Conservation (phyloP, 1,140 invertebrate species). For the Gryllus bimaculatus region DNA sequence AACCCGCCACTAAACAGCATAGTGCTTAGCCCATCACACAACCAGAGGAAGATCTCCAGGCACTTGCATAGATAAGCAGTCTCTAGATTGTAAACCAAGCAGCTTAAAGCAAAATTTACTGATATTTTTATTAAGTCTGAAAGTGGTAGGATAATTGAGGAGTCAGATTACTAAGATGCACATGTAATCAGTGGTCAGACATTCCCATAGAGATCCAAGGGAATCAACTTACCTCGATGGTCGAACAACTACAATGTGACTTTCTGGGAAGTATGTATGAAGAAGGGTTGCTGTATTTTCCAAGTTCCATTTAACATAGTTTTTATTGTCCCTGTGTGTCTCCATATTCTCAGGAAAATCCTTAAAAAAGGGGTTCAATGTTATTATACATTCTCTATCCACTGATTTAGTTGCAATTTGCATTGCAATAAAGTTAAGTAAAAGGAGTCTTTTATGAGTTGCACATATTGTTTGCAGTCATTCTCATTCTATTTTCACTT, state of each 20-base stretch:
- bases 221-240: slow-evolving; percentile 44
- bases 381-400: too few species aligned
- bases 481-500: too few species aligned
- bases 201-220: not conserved
- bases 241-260: slow-evolving; percentile 63
- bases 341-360: slow-evolving; percentile 75
- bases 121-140: not conserved
- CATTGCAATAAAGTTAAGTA: too few species aligned
- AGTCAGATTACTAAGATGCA: too few species aligned
- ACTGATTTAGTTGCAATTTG: too few species aligned
- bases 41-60: too few species aligned
- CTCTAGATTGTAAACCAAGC: not conserved
- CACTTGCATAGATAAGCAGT: too few species aligned
- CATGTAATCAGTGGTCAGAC: too few species aligned
- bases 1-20: too few species aligned
- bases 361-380: slow-evolving; percentile 34
- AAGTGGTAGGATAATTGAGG: not conserved
- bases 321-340: slow-evolving; percentile 56
- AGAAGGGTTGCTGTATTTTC: slow-evolving; percentile 60
- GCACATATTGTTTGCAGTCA: too few species aligned
- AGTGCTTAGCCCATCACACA: too few species aligned
- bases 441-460: too few species aligned
- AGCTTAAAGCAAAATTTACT: not conserved
- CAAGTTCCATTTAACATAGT: slow-evolving; percentile 66
- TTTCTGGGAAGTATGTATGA: slow-evolving; percentile 53